Evolutionary conservation across 2,888 invertebrate species (phyloP).

Genomic region (Agrenia bidenticulata): DNA sequence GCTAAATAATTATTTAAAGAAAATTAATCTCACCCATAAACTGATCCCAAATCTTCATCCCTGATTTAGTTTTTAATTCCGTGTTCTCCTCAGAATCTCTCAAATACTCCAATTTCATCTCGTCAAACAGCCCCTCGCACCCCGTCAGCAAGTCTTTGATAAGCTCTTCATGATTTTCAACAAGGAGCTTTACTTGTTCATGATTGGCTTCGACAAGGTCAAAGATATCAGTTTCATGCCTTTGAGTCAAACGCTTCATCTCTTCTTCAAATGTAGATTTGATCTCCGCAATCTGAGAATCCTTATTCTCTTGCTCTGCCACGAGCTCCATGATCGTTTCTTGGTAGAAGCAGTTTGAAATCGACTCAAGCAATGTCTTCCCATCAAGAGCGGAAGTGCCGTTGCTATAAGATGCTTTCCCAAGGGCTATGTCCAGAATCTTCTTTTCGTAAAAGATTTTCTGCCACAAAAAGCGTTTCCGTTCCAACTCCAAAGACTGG

Average conservation of each 20-base stretch:
- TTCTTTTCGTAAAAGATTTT: constrained; percentile 32
- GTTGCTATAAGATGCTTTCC: not conserved
- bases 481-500: constrained; percentile 25
- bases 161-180: constrained; percentile 20
- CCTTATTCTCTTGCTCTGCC: constrained; percentile 19
- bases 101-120: constrained; percentile 25
- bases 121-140: constrained; percentile 35
- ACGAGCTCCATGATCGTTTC: constrained; percentile 29
- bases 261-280: constrained; percentile 26
- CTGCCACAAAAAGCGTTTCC: constrained; percentile 24
- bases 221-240: constrained; percentile 25
- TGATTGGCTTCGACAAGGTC: constrained; percentile 22
- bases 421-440: constrained; percentile 25
- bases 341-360: constrained; percentile 26
- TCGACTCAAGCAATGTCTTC: not conserved
- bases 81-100: constrained; percentile 16
- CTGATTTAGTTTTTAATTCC: constrained; percentile 26
- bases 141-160: constrained; percentile 30
- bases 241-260: constrained; percentile 13
- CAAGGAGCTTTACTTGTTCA: constrained; percentile 3
- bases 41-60: constrained; percentile 25
- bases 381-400: not conserved
- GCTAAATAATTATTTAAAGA: too few species aligned
- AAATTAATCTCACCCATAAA: constrained; percentile 22
- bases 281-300: constrained; percentile 17